These are phyloP conservation scores for Anabas testudineus DNA, from an alignment of 2,797 vertebrate species.

Conservation along the genomic window DNA sequence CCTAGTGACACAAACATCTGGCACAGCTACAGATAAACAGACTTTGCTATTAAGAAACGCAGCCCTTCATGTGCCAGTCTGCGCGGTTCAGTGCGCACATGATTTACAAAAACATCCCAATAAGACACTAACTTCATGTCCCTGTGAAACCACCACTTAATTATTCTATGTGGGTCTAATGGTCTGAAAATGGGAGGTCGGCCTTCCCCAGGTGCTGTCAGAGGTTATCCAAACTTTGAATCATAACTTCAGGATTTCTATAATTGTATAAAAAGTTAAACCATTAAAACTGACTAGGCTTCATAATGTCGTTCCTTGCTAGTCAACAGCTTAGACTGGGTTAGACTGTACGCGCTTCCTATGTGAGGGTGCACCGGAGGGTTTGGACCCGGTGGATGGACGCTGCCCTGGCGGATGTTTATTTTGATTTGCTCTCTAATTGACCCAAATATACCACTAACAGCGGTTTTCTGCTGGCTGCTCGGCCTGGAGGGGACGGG, in stretches of 20 bases:
- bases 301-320: slow-evolving; percentile 18
- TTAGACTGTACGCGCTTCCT: slow-evolving; percentile 28
- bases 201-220: background rate
- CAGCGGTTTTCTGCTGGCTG: slow-evolving; percentile 70
- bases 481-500: slow-evolving; percentile 76
- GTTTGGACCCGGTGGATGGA: slow-evolving; percentile 26
- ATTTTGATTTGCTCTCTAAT: slow-evolving; percentile 87
- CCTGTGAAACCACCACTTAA: background rate
- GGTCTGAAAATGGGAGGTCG: background rate
- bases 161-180: background rate
- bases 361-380: slow-evolving; percentile 19
- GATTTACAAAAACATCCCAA: background rate
- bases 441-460: slow-evolving; percentile 87
- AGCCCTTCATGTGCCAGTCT: slow-evolving; percentile 16
- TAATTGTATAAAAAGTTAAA: background rate
- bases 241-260: background rate
- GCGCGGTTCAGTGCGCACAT: slow-evolving; percentile 37
- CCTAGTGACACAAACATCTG: background rate
- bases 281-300: slow-evolving; percentile 26
- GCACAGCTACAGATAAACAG: background rate
- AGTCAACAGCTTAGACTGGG: slow-evolving; percentile 33
- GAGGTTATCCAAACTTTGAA: background rate
- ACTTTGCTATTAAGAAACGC: background rate
- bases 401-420: slow-evolving; percentile 62
- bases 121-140: background rate